A percentile compares a stretch with the other conserved stretches of the same genome.
phyloP scores from a whole-genome alignment of 2,797 vertebrate species.

The Spatula clypeata region DNA sequence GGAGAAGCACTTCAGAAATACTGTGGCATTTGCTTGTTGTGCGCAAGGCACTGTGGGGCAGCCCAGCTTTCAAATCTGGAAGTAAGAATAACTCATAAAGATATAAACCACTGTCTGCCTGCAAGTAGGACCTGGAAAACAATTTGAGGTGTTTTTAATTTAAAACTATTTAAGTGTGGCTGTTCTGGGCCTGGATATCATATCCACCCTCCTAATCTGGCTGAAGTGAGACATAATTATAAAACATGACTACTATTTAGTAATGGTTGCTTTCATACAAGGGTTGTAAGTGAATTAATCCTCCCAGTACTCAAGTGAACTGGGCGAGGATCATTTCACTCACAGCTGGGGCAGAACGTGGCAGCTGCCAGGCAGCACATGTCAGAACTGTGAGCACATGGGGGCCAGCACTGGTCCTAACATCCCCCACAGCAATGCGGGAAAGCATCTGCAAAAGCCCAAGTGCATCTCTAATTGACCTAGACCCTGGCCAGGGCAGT shows the following conservation, averaged over 20 bases:
- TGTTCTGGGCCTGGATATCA: neutral
- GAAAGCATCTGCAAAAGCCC: neutral
- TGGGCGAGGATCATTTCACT: neutral
- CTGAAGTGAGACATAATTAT: conserved; percentile 26
- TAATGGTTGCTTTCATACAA: conserved; percentile 34
- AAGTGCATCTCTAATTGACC: neutral
- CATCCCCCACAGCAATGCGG: neutral
- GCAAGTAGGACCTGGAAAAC: neutral
- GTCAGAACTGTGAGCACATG: neutral
- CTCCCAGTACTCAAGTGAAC: neutral
- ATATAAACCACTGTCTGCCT: neutral
- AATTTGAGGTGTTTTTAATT: neutral
- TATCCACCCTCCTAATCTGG: neutral
- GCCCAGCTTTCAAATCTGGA: neutral
- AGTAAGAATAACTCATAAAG: neutral
- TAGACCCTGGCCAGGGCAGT: neutral
- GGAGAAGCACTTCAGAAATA: neutral
- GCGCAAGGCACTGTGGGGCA: neutral
- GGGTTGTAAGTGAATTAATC: neutral
- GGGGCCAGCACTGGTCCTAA: neutral
- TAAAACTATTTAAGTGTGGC: neutral
- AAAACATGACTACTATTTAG: conserved; percentile 12
- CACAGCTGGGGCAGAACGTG: neutral
- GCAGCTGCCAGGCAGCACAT: neutral
- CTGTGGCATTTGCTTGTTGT: neutral